Conservation (phyloP, 2,888 invertebrate genomes). For the Halictus ligatus region DNA sequence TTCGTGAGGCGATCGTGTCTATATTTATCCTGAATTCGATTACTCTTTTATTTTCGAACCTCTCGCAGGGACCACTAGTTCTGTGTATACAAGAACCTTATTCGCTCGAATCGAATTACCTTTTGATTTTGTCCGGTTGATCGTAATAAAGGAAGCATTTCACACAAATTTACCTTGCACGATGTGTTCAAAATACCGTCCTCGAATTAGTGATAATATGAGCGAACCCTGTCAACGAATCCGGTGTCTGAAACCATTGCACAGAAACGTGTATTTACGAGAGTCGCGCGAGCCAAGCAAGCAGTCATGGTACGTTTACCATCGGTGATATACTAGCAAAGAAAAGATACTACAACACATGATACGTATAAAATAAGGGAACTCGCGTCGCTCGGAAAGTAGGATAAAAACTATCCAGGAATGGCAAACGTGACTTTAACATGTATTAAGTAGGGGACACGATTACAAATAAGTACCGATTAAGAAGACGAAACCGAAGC, state of each 20-base stretch:
- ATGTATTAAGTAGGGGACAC: constrained; percentile 1
- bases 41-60: not conserved
- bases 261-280: not conserved
- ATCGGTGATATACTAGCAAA: constrained; percentile 1
- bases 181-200: constrained; percentile 1
- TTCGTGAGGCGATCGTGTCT: not conserved
- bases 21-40: not conserved
- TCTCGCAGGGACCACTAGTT: not conserved
- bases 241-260: not conserved
- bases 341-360: not conserved
- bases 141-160: not conserved
- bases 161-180: not conserved
- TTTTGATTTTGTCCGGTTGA: not conserved
- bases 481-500: not conserved
- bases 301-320: constrained; percentile 1
- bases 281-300: not conserved
- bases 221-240: not conserved
- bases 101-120: not conserved
- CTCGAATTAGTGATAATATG: not conserved
- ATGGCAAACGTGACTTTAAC: constrained; percentile 8
- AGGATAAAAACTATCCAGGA: not conserved
- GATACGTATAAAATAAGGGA: constrained; percentile 1
- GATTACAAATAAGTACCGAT: not conserved
- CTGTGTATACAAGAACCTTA: not conserved
- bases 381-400: constrained; percentile 3